A percentile compares a stretch with the other conserved stretches of the same genome.
Conservation (phyloP, 2,797 vertebrate species). For the Avahi laniger region DNA sequence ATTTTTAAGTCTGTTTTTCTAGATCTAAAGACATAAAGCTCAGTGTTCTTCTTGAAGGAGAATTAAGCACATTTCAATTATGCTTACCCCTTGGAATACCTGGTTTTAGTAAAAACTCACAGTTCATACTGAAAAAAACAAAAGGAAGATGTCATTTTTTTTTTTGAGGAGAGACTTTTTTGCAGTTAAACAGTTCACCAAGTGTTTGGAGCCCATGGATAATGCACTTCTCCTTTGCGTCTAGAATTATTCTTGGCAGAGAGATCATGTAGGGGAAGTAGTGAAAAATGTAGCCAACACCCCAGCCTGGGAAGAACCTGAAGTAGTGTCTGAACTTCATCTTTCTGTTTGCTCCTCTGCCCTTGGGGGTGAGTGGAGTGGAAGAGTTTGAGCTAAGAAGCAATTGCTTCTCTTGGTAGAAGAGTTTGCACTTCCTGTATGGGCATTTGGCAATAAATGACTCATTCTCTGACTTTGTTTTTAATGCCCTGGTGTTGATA, state of each 20-base stretch:
- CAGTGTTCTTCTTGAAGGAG: not conserved
- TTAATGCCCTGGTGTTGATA: not conserved
- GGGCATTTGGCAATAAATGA: not conserved
- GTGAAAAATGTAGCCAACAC: not conserved
- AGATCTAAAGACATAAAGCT: not conserved
- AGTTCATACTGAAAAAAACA: not conserved
- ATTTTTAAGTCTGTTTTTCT: not conserved
- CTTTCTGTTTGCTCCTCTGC: not conserved
- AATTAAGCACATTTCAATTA: slow-evolving; percentile 1
- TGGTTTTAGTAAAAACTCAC: not conserved
- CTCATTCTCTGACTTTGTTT: slow-evolving; percentile 11
- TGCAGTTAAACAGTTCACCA: not conserved
- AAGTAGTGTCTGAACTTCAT: not conserved
- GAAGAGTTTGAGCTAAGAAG: not conserved
- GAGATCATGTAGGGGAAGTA: not conserved
- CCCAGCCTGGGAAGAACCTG: not conserved
- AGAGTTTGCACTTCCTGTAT: not conserved
- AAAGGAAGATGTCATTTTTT: not conserved
- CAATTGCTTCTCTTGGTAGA: not conserved
- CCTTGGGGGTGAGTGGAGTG: not conserved
- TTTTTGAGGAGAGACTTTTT: not conserved
- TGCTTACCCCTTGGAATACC: not conserved
- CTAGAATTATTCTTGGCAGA: not conserved
- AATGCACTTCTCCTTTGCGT: not conserved
- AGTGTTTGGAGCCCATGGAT: not conserved